Evolutionary conservation across 2,888 invertebrate species (phyloP), one percentile per base, ranked within the genome.

Genomic region (Atethmia centrago): DNA sequence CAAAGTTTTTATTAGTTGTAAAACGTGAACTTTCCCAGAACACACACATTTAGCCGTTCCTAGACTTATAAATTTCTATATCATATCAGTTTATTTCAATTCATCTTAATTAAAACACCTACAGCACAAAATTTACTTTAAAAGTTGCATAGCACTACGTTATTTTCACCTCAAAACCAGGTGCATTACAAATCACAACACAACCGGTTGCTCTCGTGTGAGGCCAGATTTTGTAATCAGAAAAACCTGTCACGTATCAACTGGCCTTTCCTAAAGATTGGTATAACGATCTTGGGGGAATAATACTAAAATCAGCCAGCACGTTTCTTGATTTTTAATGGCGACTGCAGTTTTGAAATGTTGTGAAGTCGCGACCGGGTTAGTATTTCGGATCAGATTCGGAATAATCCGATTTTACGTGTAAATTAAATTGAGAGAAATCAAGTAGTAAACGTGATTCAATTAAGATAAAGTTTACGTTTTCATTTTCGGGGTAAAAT

Each of bases 161-260:
- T 67, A 51, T 62, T 67, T 49, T 66, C 42, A 66, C 19, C 2
- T 53, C n/a, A 36, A 62, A 63, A 58, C 67, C 19, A 19, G 66
- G 66, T 40, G 40, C 36, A 53, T 25, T 71, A 31, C 14, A 45
- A 74, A 59, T 12, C 42, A 21, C 8, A 45, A 8, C 45, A 21
- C 10, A 53, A 74, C 78, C 63, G 68, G 80, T 68, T 53, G n/a
- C 45, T 62, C 25, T 63, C 53, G 28, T 69, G 47, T 49, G 53
- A 31, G 31, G 40, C 14, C 68, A 67, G 63, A 69, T 58, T 80
- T 75, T 69, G 76, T 80, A 80, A 75, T 69, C 69, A 28, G 10
- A 14, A 2, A 42, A n/a, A 62, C 80, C 10, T 40, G 25, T 63
- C 81, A 80, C 68, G 81, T 58, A 16, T 45, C 36, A 25, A 63